Evolutionary conservation across 2,113 vertebrate genomes (phyloP).

Genomic region (Ariopsis seemanni): DNA sequence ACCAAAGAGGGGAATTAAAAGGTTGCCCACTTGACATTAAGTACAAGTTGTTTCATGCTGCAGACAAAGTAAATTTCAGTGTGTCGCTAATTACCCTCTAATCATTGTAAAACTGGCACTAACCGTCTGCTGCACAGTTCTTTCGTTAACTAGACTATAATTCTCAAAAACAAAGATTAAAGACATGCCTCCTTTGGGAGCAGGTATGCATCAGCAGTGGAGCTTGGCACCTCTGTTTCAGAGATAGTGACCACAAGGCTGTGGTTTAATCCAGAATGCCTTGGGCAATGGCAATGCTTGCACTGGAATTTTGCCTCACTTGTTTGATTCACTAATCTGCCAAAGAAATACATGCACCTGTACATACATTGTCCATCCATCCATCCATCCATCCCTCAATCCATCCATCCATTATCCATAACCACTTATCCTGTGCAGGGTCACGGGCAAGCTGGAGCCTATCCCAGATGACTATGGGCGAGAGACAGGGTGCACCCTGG

Average conservation of each 20-base stretch:
- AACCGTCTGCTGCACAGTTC: conserved; percentile 45
- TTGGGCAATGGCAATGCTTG: background rate
- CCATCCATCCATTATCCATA: too few species aligned
- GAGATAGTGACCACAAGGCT: background rate
- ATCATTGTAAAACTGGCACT: background rate
- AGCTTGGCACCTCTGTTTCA: background rate
- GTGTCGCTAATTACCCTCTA: conserved; percentile 6
- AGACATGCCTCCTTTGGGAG: conserved; percentile 46
- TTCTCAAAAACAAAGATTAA: conserved; percentile 31
- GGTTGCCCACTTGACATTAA: conserved; percentile 18
- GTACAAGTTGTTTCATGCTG: background rate
- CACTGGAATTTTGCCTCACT: background rate
- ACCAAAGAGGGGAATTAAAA: background rate
- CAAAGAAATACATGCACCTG: background rate
- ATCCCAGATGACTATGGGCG: too few species aligned
- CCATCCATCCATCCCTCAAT: too few species aligned
- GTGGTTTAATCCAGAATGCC: background rate
- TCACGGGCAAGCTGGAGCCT: too few species aligned
- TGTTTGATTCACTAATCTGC: background rate
- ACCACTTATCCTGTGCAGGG: too few species aligned
- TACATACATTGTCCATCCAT: background rate
- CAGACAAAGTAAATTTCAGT: conserved; percentile 1
- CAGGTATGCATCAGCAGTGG: background rate
- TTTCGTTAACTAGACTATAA: conserved; percentile 11
- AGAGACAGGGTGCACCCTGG: too few species aligned